Evolutionary conservation across 23 tunicate genomes (phyloP).

Genomic region (Ascidia mentula): DNA sequence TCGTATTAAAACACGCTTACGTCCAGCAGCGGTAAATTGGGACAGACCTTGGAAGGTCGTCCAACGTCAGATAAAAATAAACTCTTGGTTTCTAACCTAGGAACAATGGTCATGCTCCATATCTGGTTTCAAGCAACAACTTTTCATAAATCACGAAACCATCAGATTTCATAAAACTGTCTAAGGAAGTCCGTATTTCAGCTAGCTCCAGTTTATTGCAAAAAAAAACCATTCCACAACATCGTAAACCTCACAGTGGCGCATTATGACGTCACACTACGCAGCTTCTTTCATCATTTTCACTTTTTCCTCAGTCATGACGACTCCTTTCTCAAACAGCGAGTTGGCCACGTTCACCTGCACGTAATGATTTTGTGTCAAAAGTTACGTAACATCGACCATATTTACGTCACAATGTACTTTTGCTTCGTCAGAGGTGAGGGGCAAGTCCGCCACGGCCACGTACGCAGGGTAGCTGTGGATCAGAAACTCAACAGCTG

Average conservation of each 20-base stretch:
- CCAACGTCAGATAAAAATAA: too few species aligned
- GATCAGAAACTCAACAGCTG: conserved; percentile 59
- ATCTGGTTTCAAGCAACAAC: too few species aligned
- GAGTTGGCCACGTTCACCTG: conserved; percentile 53
- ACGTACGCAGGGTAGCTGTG: conserved; percentile 65
- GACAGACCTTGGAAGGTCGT: too few species aligned
- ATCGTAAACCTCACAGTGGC: background rate
- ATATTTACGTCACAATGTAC: conserved; percentile 22
- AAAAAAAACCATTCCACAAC: background rate
- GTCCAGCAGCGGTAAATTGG: too few species aligned
- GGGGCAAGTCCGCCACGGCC: conserved; percentile 53
- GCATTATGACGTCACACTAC: conserved; percentile 4
- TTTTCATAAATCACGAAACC: too few species aligned
- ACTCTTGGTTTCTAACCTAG: too few species aligned
- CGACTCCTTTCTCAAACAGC: conserved; percentile 68
- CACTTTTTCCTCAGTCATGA: conserved; percentile 50
- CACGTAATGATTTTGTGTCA: too few species aligned
- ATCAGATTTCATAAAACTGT: too few species aligned
- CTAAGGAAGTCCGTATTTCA: too few species aligned
- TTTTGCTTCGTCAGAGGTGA: conserved; percentile 60
- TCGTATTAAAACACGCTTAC: too few species aligned
- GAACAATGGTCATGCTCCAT: too few species aligned
- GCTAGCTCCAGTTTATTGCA: too few species aligned
- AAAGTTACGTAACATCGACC: background rate
- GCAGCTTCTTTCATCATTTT: conserved; percentile 9